A percentile compares a stretch with the other conserved stretches of the same genome.
Conservation (phyloP, 2,888 invertebrate genomes). For the Spicauda simplicius region DNA sequence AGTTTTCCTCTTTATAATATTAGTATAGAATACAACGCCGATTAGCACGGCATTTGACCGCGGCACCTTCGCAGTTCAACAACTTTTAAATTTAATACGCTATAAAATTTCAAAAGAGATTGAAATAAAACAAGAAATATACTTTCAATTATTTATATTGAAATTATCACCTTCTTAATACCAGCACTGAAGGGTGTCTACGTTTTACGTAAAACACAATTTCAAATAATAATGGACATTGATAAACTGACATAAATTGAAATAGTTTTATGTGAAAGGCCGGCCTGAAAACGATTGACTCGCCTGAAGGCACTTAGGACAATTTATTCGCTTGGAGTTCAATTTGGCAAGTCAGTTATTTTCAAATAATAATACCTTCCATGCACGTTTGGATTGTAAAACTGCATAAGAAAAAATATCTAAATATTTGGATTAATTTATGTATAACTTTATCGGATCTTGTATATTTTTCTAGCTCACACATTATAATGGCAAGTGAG, state of each 20-base stretch:
- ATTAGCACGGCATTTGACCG: too few species aligned
- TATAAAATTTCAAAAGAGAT: background rate
- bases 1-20: too few species aligned
- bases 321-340: constrained; percentile 65
- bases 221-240: constrained; percentile 66
- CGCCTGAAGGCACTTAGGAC: constrained; percentile 80
- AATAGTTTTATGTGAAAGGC: constrained; percentile 43
- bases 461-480: too few species aligned
- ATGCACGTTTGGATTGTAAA: constrained; percentile 27
- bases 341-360: constrained; percentile 63
- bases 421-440: too few species aligned
- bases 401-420: background rate
- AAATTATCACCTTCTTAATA: constrained; percentile 81
- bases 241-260: constrained; percentile 44
- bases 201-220: constrained; percentile 82
- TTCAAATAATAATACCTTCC: constrained; percentile 22
- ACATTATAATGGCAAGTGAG: too few species aligned
- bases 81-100: too few species aligned
- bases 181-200: constrained; percentile 80
- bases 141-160: constrained; percentile 78
- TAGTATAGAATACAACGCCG: too few species aligned
- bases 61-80: too few species aligned
- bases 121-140: constrained; percentile 50
- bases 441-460: too few species aligned
- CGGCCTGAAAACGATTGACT: constrained; percentile 68